These are phyloP conservation scores for Strigamia transsilvanica DNA, from an alignment of 2,888 invertebrate species.

Conservation along the genomic window DNA sequence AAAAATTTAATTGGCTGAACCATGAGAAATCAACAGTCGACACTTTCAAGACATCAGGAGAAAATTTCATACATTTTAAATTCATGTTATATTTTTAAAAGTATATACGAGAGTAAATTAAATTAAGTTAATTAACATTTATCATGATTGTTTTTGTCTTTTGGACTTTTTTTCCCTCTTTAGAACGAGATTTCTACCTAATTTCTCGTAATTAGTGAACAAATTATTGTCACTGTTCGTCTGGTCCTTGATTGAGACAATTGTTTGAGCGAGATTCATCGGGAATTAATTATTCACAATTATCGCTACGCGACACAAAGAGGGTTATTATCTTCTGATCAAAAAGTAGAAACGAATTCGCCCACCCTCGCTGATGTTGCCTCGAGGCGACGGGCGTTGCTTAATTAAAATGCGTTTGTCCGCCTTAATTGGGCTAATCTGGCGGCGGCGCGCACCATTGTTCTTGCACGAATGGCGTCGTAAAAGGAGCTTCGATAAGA, in stretches of 20 bases:
- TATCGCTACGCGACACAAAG: slow-evolving; percentile 37
- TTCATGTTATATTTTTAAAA: neutral
- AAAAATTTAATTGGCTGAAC: slow-evolving; percentile 32
- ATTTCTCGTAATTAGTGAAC: slow-evolving; percentile 49
- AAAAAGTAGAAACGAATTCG: slow-evolving; percentile 40
- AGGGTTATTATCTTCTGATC: slow-evolving; percentile 39
- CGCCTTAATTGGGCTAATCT: slow-evolving; percentile 50
- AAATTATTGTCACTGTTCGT: slow-evolving; percentile 49
- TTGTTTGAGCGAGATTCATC: slow-evolving; percentile 9
- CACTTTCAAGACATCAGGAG: neutral
- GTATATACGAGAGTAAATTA: neutral
- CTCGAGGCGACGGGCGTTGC: slow-evolving; percentile 45
- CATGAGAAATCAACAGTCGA: neutral
- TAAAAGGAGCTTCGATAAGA: slow-evolving; percentile 46
- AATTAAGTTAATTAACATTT: slow-evolving; percentile 15
- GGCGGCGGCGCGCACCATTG: slow-evolving; percentile 46
- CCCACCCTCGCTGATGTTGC: slow-evolving; percentile 13
- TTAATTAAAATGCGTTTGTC: slow-evolving; percentile 51
- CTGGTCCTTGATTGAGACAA: slow-evolving; percentile 37
- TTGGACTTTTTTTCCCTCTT: neutral
- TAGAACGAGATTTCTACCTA: slow-evolving; percentile 3
- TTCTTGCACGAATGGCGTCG: slow-evolving; percentile 46
- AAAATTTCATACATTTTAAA: neutral
- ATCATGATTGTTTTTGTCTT: neutral
- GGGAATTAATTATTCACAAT: slow-evolving; percentile 50